Base-by-base conservation (phyloP, 2,113 vertebrate genomes). In the Centropus bengalensis region DNA sequence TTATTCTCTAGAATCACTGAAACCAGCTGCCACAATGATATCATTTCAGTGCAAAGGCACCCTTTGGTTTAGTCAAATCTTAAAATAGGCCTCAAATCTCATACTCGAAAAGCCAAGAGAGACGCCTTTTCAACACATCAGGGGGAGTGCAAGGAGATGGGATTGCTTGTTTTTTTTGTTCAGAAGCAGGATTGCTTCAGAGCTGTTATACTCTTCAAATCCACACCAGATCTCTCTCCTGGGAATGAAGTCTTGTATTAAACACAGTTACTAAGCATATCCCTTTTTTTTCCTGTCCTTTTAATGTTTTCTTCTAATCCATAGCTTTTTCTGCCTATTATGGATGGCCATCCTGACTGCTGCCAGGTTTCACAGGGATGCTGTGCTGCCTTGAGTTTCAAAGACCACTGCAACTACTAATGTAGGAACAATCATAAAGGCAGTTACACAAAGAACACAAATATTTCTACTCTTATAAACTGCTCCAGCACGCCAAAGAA, bases 251-350 rank as follows among this genome's bases (percentile, higher is more conserved):
- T 85, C 22, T 82, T 87, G 11, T 58, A 70, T 88, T 77, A 74
- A 85, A 71, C 30, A 75, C 18, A 52, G 8, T 42, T 54, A 82
- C 42, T 74, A 78, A 81, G 26, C 24, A 11, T 45, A 49, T 23
- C 2, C 2, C 28, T 30, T 22, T 44, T 15, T 14, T 33, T 32
- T 32, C 20, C 6, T 13, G 3, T 18, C 3, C 0, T 5, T n/a
- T 45, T 11, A 44, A 28, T 30, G 8, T 69, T 7, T 71, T 84
- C 3, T 81, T 82, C 27, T 88, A 69, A 42, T 52, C 45, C 68
- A 18, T 86, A 60, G 36, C 24, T 67, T 94, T 94, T 91, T 40
- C 40, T 51, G 10, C 66, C 20, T 85, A 3, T 42, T 73, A n/a
- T 66, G 63, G 60, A 38, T 64, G 44, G n/a, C 26, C 38, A 56